phyloP scores from a whole-genome alignment of 2,888 invertebrate genomes.

The Scaeva pyrastri region DNA sequence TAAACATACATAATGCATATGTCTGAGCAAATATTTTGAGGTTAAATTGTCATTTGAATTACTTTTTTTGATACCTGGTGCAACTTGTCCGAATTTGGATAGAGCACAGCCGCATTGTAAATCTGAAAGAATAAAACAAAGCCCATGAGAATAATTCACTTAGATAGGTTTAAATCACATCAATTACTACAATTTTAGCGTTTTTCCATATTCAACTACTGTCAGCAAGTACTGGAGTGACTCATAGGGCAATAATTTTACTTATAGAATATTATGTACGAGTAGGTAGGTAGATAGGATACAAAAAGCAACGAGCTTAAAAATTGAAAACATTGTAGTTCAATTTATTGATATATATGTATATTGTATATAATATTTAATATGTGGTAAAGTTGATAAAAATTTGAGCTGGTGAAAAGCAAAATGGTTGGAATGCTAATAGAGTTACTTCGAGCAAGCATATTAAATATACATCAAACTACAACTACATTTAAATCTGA shows the following conservation, averaged over 20 bases:
- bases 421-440: background rate
- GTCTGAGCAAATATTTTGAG: background rate
- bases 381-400: background rate
- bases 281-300: background rate
- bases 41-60: background rate
- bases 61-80: conserved; percentile 79
- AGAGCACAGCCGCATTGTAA: conserved; percentile 83
- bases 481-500: background rate
- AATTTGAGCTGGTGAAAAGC: background rate
- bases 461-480: background rate
- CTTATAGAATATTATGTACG: no score
- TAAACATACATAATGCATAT: no score
- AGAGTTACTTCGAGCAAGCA: background rate
- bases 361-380: no score
- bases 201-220: conserved; percentile 14
- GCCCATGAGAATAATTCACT: background rate
- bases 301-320: background rate
- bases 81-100: conserved; percentile 81
- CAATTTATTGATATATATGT: no score
- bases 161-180: background rate
- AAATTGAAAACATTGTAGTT: no score
- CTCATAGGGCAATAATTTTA: background rate
- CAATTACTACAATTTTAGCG: conserved; percentile 20
- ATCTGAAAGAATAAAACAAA: conserved; percentile 79
- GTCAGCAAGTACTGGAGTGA: background rate